Conservation (phyloP, 2,113 vertebrate species). For the Cyphomyrus discorhynchus region DNA sequence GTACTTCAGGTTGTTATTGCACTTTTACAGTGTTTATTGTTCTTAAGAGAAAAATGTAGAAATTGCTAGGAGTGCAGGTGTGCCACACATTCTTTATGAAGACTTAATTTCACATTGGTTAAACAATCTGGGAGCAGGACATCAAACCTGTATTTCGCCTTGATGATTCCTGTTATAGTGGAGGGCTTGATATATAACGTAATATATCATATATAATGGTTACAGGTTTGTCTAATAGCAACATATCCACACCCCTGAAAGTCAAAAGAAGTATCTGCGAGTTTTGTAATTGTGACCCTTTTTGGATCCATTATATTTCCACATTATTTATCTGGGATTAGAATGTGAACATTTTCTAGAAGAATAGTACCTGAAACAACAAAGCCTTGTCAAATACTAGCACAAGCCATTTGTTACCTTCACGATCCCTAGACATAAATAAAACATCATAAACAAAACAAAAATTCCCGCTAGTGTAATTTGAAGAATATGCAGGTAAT, state of each 20-base stretch:
- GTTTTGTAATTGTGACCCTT: not conserved
- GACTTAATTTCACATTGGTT: not conserved
- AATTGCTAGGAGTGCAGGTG: not conserved
- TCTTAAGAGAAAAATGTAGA: not conserved
- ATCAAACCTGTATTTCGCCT: not conserved
- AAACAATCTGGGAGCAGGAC: not conserved
- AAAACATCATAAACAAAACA: not conserved
- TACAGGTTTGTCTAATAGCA: not conserved
- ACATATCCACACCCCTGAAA: not conserved
- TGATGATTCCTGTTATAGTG: not conserved
- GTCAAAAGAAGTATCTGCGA: not conserved
- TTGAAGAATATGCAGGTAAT: not conserved
- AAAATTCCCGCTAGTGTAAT: not conserved
- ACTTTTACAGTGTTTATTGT: not conserved
- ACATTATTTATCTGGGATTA: not conserved
- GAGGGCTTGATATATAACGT: not conserved
- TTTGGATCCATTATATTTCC: not conserved
- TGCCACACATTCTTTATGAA: not conserved
- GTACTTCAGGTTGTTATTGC: not conserved
- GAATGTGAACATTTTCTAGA: not conserved
- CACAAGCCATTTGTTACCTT: not conserved
- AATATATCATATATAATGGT: not conserved
- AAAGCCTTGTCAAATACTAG: not conserved
- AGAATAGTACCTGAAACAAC: not conserved
- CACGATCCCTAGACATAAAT: not conserved